phyloP scores from a whole-genome alignment of 2,888 invertebrate genomes.

The Vannuccia rotundouncinata region DNA sequence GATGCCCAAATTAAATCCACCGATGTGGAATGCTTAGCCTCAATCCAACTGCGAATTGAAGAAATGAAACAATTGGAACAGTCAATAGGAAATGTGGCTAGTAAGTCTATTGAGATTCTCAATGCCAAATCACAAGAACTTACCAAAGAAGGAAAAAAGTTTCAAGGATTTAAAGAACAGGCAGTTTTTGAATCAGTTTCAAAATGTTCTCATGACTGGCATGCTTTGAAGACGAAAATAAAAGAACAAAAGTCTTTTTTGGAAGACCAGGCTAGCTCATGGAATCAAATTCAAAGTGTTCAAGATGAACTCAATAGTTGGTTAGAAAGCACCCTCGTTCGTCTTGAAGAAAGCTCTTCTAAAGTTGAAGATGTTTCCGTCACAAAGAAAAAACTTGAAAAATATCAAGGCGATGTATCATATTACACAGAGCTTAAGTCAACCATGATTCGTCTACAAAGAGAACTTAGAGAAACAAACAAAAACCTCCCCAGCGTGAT shows the following conservation, averaged over 20 bases:
- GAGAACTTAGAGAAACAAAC: not conserved
- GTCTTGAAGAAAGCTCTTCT: not conserved
- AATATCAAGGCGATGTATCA: not conserved
- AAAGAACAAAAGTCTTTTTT: not conserved
- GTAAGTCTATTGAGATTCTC: not conserved
- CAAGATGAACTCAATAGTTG: not conserved
- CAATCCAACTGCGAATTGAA: not conserved
- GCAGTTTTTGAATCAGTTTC: not conserved
- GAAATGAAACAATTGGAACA: constrained; percentile 1
- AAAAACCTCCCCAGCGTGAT: not conserved
- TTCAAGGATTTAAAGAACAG: not conserved
- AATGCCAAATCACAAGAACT: not conserved
- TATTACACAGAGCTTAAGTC: not conserved
- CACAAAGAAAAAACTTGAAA: not conserved
- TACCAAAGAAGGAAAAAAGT: not conserved
- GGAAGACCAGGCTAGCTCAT: not conserved
- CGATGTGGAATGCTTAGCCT: not conserved
- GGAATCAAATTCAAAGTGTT: not conserved
- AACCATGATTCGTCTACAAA: not conserved
- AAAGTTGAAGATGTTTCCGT: not conserved
- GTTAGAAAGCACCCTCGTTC: not conserved
- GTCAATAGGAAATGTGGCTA: not conserved
- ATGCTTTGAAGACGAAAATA: not conserved
- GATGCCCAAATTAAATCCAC: not conserved
- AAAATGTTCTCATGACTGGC: not conserved